Evolutionary conservation across 2,113 vertebrate genomes (phyloP), one percentile per base, ranked within the genome.

Genomic region (Labeo catla): DNA sequence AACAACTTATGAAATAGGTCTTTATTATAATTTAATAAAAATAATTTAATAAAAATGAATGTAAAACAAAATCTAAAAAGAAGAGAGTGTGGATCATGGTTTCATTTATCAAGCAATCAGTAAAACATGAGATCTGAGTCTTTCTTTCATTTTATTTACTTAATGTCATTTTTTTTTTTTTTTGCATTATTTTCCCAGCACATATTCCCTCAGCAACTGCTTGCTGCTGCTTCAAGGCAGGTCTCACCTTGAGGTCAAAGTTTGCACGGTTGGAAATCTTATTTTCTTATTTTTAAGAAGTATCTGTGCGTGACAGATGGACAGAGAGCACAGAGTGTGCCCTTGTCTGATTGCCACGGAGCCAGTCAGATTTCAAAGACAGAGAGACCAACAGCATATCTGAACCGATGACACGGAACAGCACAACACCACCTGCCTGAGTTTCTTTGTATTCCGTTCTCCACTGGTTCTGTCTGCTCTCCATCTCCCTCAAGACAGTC

Each of bases 351-450:
- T 28, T 6, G 11, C 47, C 47, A 43, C 36, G 43, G 16, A 59
- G 36, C 9, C 77, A n/a, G 23, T 79, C 28, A 79, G 34, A 59
- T 79, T 79, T 81, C n/a, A 63, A 65, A 81, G 78, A 63, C 77
- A 61, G 57, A 43, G 23, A 15, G 78, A 43, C 16, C 10, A 79
- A 59, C 52, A 78, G 28, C 50, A 79, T 16, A 47, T 63, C 21
- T 81, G 57, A 81, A 81, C 11, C 12, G 6, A 47, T 65, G n/a
- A 81, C 59, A 81, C 36, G 3, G 12, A 57, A 59, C 16, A n/a
- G 2, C 23, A 54, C 76, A 54, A 54, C 23, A 77, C 49, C 49
- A 54, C 49, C 28, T 39, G 15, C 28, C 52, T 21, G 8, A 78
- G 54, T 57, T 43, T 61, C 2, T 80, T 80, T 80, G 77, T 61